Evolutionary conservation across 2,113 vertebrate species (phyloP).

Genomic region (Speoplatyrhinus poulsoni): DNA sequence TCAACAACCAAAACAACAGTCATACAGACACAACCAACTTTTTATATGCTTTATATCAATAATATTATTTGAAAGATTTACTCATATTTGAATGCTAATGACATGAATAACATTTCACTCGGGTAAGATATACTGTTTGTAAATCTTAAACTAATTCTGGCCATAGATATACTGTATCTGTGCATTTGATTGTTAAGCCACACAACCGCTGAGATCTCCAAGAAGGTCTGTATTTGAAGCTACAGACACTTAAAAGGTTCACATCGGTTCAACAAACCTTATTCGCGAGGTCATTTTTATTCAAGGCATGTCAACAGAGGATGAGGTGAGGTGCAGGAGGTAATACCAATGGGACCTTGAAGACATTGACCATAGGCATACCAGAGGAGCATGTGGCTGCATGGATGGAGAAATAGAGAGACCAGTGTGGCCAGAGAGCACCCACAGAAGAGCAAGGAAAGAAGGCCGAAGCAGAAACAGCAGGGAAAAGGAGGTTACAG

Average conservation of each 20-base stretch:
- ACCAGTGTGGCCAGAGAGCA: conserved; percentile 19
- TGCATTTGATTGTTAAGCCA: too few relatives aligned
- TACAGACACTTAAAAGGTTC: conserved; percentile 25
- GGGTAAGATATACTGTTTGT: conserved; percentile 1
- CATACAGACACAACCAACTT: too few relatives aligned
- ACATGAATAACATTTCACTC: too few relatives aligned
- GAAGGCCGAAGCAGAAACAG: conserved; percentile 52
- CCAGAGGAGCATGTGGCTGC: conserved; percentile 38
- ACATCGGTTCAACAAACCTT: conserved; percentile 45
- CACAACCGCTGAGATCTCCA: neutral
- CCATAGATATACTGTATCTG: too few relatives aligned
- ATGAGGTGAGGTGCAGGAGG: conserved; percentile 65
- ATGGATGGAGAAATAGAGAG: conserved; percentile 37
- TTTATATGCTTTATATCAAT: too few relatives aligned
- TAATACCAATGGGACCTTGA: conserved; percentile 50
- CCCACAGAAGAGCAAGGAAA: conserved; percentile 31
- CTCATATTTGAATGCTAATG: too few relatives aligned
- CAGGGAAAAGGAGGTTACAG: conserved; percentile 54
- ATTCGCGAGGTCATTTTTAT: conserved; percentile 58
- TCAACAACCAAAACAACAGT: too few relatives aligned
- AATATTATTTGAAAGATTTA: too few relatives aligned
- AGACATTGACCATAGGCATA: conserved; percentile 56
- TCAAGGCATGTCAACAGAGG: conserved; percentile 56
- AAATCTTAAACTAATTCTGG: conserved; percentile 6
- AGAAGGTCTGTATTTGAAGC: conserved; percentile 8